phyloP scores from a whole-genome alignment of 2,888 invertebrate species.

The Drosophila nr. fundita region DNA sequence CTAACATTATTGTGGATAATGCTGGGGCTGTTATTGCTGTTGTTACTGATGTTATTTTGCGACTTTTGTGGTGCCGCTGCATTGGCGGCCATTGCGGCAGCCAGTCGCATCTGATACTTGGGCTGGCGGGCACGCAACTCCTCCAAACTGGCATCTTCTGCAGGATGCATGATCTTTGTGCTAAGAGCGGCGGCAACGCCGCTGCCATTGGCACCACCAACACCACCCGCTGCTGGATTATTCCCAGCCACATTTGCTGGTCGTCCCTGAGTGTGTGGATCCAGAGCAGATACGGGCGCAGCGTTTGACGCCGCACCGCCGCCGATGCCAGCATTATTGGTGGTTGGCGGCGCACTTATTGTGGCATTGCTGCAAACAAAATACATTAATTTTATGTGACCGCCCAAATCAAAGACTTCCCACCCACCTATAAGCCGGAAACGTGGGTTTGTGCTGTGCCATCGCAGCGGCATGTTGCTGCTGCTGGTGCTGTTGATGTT shows the following conservation, averaged over 20 bases:
- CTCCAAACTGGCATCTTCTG: slow-evolving; percentile 96
- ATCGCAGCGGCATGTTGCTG: slow-evolving; percentile 82
- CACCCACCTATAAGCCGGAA: slow-evolving; percentile 90
- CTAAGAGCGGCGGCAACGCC: slow-evolving; percentile 92
- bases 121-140: slow-evolving; percentile 90
- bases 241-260: slow-evolving; percentile 44
- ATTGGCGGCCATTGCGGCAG: slow-evolving; percentile 62
- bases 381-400: slow-evolving; percentile 2
- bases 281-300: slow-evolving; percentile 76
- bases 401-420: too few species aligned
- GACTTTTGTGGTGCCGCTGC: slow-evolving; percentile 53
- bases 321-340: slow-evolving; percentile 84
- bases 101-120: slow-evolving; percentile 88
- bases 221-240: slow-evolving; percentile 9
- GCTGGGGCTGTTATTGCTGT: slow-evolving; percentile 59
- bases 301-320: slow-evolving; percentile 83
- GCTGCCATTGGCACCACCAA: slow-evolving; percentile 87
- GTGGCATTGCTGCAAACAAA: slow-evolving; percentile 88
- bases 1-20: slow-evolving; percentile 37
- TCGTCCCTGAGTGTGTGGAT: slow-evolving; percentile 69
- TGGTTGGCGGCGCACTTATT: slow-evolving; percentile 91
- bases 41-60: slow-evolving; percentile 47
- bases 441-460: slow-evolving; percentile 90
- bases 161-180: slow-evolving; percentile 96
- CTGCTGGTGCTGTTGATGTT: slow-evolving; percentile 62